These are phyloP conservation scores for Crotalus horridus DNA, from an alignment of 2,113 vertebrate genomes.

Conservation along the genomic window DNA sequence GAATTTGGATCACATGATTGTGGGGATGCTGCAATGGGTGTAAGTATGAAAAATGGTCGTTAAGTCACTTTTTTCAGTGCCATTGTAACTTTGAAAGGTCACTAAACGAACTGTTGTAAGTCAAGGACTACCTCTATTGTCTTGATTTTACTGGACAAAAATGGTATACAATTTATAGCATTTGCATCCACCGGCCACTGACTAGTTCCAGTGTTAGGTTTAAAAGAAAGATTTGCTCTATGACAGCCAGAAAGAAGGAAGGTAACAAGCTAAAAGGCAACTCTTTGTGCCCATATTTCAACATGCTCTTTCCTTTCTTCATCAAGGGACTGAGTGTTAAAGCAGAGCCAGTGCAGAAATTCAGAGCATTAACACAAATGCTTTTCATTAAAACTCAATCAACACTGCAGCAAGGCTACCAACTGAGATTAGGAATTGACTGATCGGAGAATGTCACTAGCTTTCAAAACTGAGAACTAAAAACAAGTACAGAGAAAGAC, in stretches of 20 bases:
- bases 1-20: not conserved
- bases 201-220: not conserved
- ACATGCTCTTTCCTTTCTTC: not conserved
- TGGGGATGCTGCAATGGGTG: not conserved
- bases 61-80: not conserved
- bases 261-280: not conserved
- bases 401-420: constrained; percentile 1
- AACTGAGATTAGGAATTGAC: not conserved
- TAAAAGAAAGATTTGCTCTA: not conserved
- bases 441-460: not conserved
- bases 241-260: not conserved
- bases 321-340: not conserved
- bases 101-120: not conserved
- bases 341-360: not conserved
- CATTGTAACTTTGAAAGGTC: not conserved
- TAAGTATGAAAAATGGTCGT: not conserved
- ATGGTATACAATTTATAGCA: not conserved
- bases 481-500: constrained; percentile 1
- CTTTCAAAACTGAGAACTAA: constrained; percentile 7
- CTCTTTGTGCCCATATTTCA: not conserved
- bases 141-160: not conserved
- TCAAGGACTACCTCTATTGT: not conserved
- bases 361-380: constrained; percentile 14
- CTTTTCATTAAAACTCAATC: constrained; percentile 23
- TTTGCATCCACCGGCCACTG: not conserved